A percentile compares a stretch with the other conserved stretches of the same genome.
These are phyloP conservation scores for Fregata magnificens DNA, from an alignment of 2,113 vertebrate genomes.

Conservation along the genomic window DNA sequence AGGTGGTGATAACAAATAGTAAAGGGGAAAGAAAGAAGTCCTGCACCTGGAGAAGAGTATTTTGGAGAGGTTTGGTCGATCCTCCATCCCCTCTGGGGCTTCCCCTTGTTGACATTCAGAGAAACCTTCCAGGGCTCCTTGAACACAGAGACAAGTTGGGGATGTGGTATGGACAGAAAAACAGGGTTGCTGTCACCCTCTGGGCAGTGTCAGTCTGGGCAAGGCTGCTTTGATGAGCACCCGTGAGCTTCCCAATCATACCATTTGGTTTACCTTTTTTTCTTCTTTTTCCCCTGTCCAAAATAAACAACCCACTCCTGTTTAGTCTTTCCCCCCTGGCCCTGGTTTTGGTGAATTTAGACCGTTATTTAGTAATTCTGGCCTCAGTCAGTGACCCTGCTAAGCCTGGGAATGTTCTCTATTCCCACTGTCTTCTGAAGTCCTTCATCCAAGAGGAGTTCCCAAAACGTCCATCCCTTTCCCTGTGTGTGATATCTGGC, in stretches of 20 bases:
- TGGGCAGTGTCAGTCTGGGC: rapidly evolving
- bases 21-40: not conserved
- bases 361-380: not conserved
- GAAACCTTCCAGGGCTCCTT: not conserved
- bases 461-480: not conserved
- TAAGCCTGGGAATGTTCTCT: not conserved
- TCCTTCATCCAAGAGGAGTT: not conserved
- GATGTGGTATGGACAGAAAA: not conserved
- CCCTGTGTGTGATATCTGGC: not conserved
- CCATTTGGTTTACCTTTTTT: not conserved
- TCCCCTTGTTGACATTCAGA: not conserved
- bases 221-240: not conserved
- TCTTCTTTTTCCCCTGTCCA: not conserved
- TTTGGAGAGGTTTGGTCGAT: rapidly evolving
- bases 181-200: not conserved
- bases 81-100: not conserved
- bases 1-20: not conserved
- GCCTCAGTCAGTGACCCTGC: not conserved
- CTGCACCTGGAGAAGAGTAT: not conserved
- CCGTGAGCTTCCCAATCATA: not conserved
- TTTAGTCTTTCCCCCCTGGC: not conserved
- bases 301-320: not conserved
- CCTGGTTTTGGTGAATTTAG: not conserved
- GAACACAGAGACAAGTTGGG: not conserved
- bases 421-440: not conserved